These are phyloP conservation scores for Heterochromis multidens DNA, from an alignment of 2,113 vertebrate species.

Conservation along the genomic window DNA sequence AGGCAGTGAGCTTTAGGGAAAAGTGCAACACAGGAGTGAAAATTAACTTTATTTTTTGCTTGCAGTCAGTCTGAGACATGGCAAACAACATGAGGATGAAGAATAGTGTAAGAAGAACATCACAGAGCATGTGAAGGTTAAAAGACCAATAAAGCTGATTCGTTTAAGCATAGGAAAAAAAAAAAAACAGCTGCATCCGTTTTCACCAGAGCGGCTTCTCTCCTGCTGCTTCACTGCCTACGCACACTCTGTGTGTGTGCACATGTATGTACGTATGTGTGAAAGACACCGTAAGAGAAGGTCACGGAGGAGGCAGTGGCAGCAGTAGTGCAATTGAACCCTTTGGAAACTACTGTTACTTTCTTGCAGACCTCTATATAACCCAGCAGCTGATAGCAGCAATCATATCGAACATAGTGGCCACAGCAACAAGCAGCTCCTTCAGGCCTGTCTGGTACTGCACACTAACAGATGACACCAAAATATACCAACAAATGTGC, in stretches of 20 bases:
- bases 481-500: not conserved
- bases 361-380: conserved; percentile 13
- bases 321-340: conserved; percentile 42
- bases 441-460: not conserved
- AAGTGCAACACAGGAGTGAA: not conserved
- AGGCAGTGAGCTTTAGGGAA: not conserved
- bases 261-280: not conserved
- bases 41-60: not conserved
- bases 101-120: conserved; percentile 24
- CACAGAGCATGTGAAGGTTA: conserved; percentile 57
- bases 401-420: conserved; percentile 35
- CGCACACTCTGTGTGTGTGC: conserved; percentile 23
- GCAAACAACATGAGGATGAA: not conserved
- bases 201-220: conserved; percentile 31
- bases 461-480: not conserved
- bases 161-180: conserved; percentile 39
- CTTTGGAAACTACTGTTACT: conserved; percentile 13
- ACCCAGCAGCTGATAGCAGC: conserved; percentile 30
- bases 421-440: conserved; percentile 11
- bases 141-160: conserved; percentile 64
- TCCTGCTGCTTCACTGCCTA: conserved; percentile 68
- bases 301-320: conserved; percentile 50
- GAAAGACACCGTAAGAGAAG: conserved; percentile 36
- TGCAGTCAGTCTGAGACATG: not conserved
- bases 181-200: conserved; percentile 20